Evolutionary conservation across 2,113 vertebrate species (phyloP).

Genomic region (Cyphomyrus discorhynchus): DNA sequence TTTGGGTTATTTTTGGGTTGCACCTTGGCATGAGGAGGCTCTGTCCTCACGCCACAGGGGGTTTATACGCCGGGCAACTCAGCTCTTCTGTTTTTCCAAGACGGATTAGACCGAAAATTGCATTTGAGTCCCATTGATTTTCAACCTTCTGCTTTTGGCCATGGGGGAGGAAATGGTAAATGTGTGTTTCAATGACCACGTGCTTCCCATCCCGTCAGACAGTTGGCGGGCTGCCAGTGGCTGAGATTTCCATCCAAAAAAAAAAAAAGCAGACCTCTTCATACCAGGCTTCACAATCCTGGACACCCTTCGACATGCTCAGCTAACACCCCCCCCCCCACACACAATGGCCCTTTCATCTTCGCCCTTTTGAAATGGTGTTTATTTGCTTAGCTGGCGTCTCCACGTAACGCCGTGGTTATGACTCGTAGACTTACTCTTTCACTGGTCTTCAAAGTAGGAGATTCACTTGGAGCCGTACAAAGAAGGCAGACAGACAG

Average conservation of each 20-base stretch:
- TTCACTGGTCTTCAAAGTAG: background rate
- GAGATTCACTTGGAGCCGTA: background rate
- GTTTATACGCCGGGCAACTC: background rate
- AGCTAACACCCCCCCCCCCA: background rate
- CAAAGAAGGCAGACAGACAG: background rate
- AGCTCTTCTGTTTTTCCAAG: background rate
- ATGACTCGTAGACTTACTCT: background rate
- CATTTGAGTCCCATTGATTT: constrained; percentile 6
- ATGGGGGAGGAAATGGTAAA: constrained; percentile 21
- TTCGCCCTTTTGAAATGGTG: background rate
- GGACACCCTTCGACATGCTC: background rate
- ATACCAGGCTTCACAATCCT: background rate
- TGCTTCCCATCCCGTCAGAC: constrained; percentile 37
- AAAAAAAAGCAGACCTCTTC: background rate
- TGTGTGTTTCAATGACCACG: constrained; percentile 5
- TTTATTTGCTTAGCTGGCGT: background rate
- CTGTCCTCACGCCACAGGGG: background rate
- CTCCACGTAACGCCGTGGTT: background rate
- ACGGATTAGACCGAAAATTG: background rate
- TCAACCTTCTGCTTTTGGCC: background rate
- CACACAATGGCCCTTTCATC: constrained; percentile 11
- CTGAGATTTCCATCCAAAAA: background rate
- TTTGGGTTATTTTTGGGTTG: background rate
- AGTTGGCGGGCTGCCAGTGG: constrained; percentile 23
- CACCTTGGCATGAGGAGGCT: background rate